Evolutionary conservation across 92 coral and sea anemone genomes (phyloP), one percentile per base, ranked within the genome.

Genomic region (Desmophyllum pertusum): DNA sequence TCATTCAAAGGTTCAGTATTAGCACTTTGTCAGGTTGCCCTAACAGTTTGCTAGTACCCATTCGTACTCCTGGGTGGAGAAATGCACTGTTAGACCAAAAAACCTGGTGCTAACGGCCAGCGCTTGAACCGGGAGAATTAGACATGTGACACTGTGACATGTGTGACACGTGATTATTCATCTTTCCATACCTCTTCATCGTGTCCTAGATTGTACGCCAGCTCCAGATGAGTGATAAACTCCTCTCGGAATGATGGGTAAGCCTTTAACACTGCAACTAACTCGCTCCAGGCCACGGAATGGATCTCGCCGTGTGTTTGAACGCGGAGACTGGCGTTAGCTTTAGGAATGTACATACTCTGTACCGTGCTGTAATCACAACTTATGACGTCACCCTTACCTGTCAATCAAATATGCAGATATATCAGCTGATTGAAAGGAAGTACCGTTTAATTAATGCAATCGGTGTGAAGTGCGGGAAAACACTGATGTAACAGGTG

Each of bases 381-480:
- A 70, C 98, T 97, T 42, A 97, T 94, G 64, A 94, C 92, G 78
- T 97, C 99, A 45, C 99, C 98, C 76, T 90, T 94, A 45, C 94
- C 99, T 97, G 90, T 30, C 36, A 75, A 35, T 25, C 8, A 77
- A 83, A 51, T 63, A 45, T 25, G 61, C 43, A 4, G 30, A 23
- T 48, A 31, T 23, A 19, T 43, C 6, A 9, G 35, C 53, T 23
- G 52, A 73, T 33, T 38, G 19, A 7, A 55, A 55, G 23, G 9
- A 55, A 55, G 30, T 23, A n/a, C 30, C 23, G 29, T 21, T 55
- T 55, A 9, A 53, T 53, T 25, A 1, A 50, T 15, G 19, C 55
- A 50, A 17, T 23, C 23, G 23, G 11, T 14, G 23, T 21, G 8
- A 53, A 53, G 61, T 27, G 61, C 7, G 61, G 61, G 61, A 21